Base-by-base conservation (phyloP, 1,140 invertebrate species). In the Lepidurus arcticus region DNA sequence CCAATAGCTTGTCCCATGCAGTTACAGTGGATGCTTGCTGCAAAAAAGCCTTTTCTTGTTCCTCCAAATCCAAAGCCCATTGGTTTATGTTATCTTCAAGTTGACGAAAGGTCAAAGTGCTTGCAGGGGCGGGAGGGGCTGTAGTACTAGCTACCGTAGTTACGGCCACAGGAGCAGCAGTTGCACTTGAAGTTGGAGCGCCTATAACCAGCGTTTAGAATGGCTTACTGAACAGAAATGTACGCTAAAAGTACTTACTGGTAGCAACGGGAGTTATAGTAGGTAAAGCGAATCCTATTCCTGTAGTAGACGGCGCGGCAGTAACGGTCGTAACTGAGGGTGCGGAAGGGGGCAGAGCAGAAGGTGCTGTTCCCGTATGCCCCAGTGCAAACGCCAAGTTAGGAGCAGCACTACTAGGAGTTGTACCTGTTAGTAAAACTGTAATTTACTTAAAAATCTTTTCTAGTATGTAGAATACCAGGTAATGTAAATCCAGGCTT, bases 1-100 rank as follows among this genome's bases (percentile, higher is more conserved):
- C 94, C 1, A 98, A 87, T 5, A 97, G 86, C 82, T 92, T 89
- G 84, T 98, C 96, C 95, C 96, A 98, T 8, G 92, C 92, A 85
- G 98, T 98, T 21, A 98, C 91, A 85, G 97, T 93, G 10, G 93
- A 94, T 1, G 96, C 95, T 86, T 98, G 96, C 84, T 95, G 93
- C 53, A 96, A 90, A 84, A 98, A 98, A 1, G 92, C 88, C 84
- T 93, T 94, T 83, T 98, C 96, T 83, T 98, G 95, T 81, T 97
- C 94, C 82, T 97, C 94, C 13, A 98, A 85, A 82, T 98, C 95
- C 16, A 94, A 83, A 0, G 93, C 96, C 95, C 96, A 99, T 85
- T 98, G 98, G 83, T 98, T 98, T 74, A 98, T 95, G 1, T 90
- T 89, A 82, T 98, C 96, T 85, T 98, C 95, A 26, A 98, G 84